A percentile compares a stretch with the other conserved stretches of the same genome.
Evolutionary conservation across 2,113 vertebrate genomes (phyloP).

Genomic region (Peromyscus leucopus): DNA sequence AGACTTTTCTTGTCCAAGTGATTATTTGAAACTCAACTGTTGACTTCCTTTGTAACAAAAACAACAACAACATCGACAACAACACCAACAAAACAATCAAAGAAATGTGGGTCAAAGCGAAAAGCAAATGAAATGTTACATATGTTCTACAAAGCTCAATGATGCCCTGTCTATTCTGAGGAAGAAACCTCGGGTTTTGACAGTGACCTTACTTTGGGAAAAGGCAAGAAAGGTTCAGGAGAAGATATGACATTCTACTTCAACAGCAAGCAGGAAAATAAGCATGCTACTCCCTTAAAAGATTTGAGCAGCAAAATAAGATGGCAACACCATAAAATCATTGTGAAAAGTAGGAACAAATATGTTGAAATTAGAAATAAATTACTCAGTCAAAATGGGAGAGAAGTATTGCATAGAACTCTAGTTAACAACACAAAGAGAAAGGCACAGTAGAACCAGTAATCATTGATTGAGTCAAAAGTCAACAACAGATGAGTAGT

Average conservation of each 20-base stretch:
- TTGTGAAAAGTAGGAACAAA: not conserved
- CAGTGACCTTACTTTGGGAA: not conserved
- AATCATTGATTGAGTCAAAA: not conserved
- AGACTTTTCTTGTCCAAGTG: not conserved
- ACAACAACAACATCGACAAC: not conserved
- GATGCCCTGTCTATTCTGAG: not conserved
- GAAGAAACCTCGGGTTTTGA: not conserved
- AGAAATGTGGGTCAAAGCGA: not conserved
- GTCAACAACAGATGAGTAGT: not conserved
- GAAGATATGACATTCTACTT: not conserved
- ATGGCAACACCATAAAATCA: not conserved
- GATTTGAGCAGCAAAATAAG: not conserved
- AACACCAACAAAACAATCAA: not conserved
- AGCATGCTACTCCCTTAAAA: not conserved
- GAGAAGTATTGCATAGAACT: not conserved
- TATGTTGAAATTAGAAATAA: not conserved
- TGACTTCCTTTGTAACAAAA: not conserved
- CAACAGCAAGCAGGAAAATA: not conserved
- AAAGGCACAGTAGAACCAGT: not conserved
- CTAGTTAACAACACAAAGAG: not conserved
- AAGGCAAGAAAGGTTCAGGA: not conserved
- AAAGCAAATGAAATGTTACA: not conserved
- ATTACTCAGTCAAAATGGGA: not conserved
- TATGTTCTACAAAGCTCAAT: not conserved
- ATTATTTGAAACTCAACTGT: not conserved